Conservation (phyloP, 2,797 vertebrate genomes). For the Atherinosoma microstoma region DNA sequence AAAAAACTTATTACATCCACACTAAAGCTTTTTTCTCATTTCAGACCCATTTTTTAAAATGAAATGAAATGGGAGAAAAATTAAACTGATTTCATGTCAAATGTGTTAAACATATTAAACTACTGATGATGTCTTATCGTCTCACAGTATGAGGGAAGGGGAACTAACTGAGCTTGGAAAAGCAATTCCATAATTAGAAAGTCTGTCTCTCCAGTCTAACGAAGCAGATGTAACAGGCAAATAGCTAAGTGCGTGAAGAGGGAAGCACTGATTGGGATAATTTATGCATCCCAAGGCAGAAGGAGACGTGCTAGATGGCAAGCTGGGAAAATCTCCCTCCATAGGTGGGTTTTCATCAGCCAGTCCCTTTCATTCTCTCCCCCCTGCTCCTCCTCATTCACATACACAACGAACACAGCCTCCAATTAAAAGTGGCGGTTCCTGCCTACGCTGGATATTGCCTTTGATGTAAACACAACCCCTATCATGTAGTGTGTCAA, state of each 20-base stretch:
- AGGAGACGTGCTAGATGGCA: slow-evolving; percentile 44
- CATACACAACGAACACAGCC: slow-evolving; percentile 50
- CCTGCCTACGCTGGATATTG: slow-evolving; percentile 18
- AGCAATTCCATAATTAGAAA: slow-evolving; percentile 56
- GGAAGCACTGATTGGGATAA: slow-evolving; percentile 45
- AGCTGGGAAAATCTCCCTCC: slow-evolving; percentile 58
- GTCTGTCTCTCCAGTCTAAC: slow-evolving; percentile 57
- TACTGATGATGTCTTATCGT: slow-evolving; percentile 25
- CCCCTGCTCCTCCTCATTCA: slow-evolving; percentile 51
- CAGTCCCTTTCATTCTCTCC: slow-evolving; percentile 80
- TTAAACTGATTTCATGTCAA: slow-evolving; percentile 14
- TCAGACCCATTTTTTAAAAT: neutral
- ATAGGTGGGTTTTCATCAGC: slow-evolving; percentile 74
- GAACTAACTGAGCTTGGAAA: slow-evolving; percentile 29
- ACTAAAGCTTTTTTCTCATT: neutral
- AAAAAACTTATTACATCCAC: neutral
- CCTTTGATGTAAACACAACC: slow-evolving; percentile 71
- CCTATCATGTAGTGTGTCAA: slow-evolving; percentile 31
- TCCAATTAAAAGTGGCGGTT: slow-evolving; percentile 68
- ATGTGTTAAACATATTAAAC: slow-evolving; percentile 48
- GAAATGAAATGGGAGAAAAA: neutral
- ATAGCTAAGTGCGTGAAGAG: slow-evolving; percentile 35
- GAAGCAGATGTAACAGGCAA: slow-evolving; percentile 53
- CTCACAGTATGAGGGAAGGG: slow-evolving; percentile 23
- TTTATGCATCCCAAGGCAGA: slow-evolving; percentile 58